Conservation (phyloP, 2,113 vertebrate genomes). For the Brachypodius melanocephalos region DNA sequence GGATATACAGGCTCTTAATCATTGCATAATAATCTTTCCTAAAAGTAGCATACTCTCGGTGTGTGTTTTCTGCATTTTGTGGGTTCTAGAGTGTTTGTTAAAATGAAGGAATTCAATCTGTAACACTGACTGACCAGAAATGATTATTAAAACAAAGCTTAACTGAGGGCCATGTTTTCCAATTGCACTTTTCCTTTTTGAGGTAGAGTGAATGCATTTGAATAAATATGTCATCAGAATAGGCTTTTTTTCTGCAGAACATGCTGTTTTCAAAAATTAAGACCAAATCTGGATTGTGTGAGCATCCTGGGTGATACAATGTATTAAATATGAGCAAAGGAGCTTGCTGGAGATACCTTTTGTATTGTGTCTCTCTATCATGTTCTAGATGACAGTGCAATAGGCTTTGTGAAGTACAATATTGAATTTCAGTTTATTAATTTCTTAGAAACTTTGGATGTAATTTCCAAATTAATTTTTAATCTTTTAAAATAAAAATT, state of each 20-base stretch:
- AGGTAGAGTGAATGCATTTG: not conserved
- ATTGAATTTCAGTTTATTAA: not conserved
- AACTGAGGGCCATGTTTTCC: not conserved
- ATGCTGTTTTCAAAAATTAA: not conserved
- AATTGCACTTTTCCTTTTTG: not conserved
- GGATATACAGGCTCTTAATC: not conserved
- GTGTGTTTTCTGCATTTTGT: not conserved
- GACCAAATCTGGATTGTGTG: accelerated
- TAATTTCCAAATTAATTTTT: not conserved
- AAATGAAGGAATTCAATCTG: not conserved
- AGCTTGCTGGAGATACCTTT: not conserved
- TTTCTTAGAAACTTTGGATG: not conserved
- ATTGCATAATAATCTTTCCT: not conserved
- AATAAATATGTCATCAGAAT: not conserved
- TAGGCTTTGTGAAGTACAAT: not conserved
- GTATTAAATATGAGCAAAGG: not conserved
- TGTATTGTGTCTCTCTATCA: not conserved
- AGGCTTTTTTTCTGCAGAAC: not conserved
- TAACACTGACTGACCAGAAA: not conserved
- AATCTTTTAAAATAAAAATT: not conserved
- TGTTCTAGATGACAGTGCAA: not conserved
- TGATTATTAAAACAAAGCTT: not conserved
- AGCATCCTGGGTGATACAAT: not conserved
- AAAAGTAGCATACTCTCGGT: not conserved
- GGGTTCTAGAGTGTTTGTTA: not conserved